Conservation (phyloP, 2,797 vertebrate species). For the Rhabdomys pumilio region DNA sequence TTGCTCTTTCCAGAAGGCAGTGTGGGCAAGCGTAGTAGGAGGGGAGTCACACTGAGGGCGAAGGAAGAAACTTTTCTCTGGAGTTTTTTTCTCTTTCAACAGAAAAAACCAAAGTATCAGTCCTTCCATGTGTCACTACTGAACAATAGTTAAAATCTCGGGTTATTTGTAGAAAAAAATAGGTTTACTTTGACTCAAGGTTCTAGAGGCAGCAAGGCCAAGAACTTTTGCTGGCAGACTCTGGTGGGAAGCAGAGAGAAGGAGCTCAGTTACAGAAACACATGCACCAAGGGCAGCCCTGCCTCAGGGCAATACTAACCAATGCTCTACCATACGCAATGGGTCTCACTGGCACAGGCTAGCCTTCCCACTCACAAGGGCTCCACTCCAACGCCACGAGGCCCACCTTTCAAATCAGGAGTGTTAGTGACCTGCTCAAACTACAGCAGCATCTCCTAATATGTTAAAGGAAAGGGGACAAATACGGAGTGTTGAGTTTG, state of each 20-base stretch:
- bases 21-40: not conserved
- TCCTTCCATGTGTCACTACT: not conserved
- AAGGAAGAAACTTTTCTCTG: slow-evolving; percentile 2
- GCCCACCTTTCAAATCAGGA: not conserved
- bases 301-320: too few species aligned
- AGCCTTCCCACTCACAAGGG: not conserved
- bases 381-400: not conserved
- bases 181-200: not conserved
- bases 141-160: not conserved
- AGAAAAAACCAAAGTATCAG: not conserved
- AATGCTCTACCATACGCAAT: not conserved
- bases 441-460: not conserved
- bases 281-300: not conserved
- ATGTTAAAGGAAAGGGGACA: not conserved
- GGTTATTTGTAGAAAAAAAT: not conserved
- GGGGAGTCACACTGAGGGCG: not conserved
- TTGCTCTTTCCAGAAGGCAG: not conserved
- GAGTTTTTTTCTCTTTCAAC: not conserved
- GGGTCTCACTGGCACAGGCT: not conserved
- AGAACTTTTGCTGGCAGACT: not conserved
- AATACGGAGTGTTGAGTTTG: not conserved
- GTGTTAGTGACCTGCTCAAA: not conserved
- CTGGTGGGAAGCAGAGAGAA: too few species aligned
- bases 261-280: not conserved
- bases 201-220: not conserved